Evolutionary conservation across 1,140 invertebrate genomes (phyloP).

Genomic region (Phortica variegata): DNA sequence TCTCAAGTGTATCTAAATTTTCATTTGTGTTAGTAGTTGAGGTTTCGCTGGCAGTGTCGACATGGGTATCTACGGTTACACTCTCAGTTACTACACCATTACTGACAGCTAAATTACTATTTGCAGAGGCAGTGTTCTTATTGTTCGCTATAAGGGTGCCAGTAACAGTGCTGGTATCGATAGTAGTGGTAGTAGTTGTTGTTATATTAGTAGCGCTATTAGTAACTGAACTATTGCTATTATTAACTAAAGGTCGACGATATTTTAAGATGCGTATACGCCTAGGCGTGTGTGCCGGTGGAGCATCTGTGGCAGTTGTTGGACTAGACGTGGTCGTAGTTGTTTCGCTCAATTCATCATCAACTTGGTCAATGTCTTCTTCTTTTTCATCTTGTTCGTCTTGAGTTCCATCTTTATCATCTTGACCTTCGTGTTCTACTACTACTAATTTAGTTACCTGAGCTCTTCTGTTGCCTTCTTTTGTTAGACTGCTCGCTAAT

Average conservation of each 20-base stretch:
- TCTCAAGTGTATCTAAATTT: too few relatives aligned
- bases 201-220: constrained; percentile 8
- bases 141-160: constrained; percentile 11
- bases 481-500: constrained; percentile 15
- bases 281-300: constrained; percentile 37
- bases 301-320: constrained; percentile 11
- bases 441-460: constrained; percentile 44
- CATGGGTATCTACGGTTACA: constrained; percentile 5
- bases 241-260: constrained; percentile 30
- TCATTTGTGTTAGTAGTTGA: too few relatives aligned
- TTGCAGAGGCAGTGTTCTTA: too few relatives aligned
- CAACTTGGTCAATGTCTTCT: constrained; percentile 12
- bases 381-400: constrained; percentile 14
- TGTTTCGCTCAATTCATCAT: neutral
- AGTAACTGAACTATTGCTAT: constrained; percentile 21
- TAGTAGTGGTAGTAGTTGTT: constrained; percentile 6
- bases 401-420: constrained; percentile 14
- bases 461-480: constrained; percentile 18
- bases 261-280: constrained; percentile 46
- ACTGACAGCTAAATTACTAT: too few relatives aligned
- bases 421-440: constrained; percentile 24
- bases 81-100: too few relatives aligned
- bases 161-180: constrained; percentile 18
- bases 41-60: neutral
- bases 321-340: constrained; percentile 17